Percentiles rank a stretch among this genome's conserved stretches.
phyloP scores from a whole-genome alignment of 2,888 invertebrate genomes.

The Julus scanicus region DNA sequence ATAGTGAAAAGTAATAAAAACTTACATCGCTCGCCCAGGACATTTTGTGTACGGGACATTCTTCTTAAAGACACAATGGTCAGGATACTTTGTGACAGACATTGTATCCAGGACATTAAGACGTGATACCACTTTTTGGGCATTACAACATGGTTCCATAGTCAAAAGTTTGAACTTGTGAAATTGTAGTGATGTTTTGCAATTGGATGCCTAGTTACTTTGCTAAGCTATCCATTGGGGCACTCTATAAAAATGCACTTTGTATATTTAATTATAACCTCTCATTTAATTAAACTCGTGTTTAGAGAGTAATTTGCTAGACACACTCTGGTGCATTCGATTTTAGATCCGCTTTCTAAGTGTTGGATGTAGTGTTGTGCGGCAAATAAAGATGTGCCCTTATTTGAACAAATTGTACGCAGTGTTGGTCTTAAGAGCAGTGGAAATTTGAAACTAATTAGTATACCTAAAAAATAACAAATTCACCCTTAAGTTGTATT shows the following conservation, averaged over 20 bases:
- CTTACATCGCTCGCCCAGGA: too few species aligned
- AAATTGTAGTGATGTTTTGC: not conserved
- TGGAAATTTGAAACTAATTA: constrained; percentile 38
- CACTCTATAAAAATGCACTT: constrained; percentile 7
- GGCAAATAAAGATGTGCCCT: not conserved
- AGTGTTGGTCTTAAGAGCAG: not conserved
- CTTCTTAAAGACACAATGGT: too few species aligned
- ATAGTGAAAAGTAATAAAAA: too few species aligned
- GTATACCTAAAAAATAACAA: not conserved
- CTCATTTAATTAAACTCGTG: constrained; percentile 30
- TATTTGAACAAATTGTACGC: not conserved
- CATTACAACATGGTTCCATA: too few species aligned
- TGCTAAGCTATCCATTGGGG: not conserved
- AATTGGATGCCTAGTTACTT: not conserved
- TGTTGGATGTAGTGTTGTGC: not conserved
- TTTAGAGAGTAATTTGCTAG: constrained; percentile 23
- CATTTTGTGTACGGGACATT: too few species aligned
- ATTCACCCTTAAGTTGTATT: not conserved
- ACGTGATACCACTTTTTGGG: too few species aligned
- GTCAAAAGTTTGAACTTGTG: too few species aligned
- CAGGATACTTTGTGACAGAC: too few species aligned
- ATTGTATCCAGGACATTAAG: too few species aligned
- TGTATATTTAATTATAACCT: constrained; percentile 24
- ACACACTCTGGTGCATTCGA: not conserved
- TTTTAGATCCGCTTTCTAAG: not conserved